Evolutionary conservation across 2,113 vertebrate genomes (phyloP).

Genomic region (Ailurus styani): DNA sequence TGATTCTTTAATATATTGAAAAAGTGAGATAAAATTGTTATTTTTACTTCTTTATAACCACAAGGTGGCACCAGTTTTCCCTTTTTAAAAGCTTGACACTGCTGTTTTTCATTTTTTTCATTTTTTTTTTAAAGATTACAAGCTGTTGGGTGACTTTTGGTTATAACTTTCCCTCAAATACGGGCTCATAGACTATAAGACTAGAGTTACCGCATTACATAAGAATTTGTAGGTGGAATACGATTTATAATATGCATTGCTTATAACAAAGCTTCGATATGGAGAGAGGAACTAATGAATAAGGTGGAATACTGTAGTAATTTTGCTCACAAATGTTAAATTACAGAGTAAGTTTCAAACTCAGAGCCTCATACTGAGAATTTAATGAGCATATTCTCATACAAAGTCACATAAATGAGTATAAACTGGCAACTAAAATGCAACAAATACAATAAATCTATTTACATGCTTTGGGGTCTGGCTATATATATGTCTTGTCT

Average conservation of each 20-base stretch:
- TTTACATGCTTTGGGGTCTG: neutral
- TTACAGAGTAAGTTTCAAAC: neutral
- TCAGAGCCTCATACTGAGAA: neutral
- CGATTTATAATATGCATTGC: neutral
- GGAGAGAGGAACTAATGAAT: neutral
- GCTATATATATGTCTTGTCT: neutral
- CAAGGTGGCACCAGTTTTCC: slow-evolving; percentile 1
- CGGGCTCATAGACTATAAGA: neutral
- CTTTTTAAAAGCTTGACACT: neutral
- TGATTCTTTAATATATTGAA: neutral
- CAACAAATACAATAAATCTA: neutral
- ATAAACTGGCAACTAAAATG: neutral
- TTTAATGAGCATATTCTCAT: neutral
- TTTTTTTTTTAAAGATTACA: neutral
- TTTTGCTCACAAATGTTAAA: neutral
- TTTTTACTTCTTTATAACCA: neutral
- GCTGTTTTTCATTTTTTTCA: neutral
- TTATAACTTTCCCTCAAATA: neutral
- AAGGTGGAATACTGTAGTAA: neutral
- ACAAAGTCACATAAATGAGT: neutral
- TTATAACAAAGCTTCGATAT: neutral
- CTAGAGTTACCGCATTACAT: neutral
- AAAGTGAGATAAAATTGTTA: neutral
- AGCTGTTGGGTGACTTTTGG: neutral
- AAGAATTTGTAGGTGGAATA: neutral